These are phyloP conservation scores for Drosophila algonquin DNA, from an alignment of 2,888 invertebrate genomes.

Conservation along the genomic window DNA sequence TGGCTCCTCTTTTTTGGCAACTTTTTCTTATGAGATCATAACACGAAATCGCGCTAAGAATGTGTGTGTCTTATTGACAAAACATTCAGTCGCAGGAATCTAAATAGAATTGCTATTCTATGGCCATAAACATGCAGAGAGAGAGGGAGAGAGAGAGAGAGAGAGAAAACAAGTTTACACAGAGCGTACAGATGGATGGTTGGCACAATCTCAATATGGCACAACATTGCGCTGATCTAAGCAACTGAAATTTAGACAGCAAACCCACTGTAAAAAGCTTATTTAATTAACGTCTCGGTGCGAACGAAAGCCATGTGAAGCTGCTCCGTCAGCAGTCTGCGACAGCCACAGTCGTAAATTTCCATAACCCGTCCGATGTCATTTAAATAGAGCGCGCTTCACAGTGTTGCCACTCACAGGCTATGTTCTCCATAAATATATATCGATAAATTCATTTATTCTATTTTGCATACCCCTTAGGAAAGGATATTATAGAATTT, in stretches of 20 bases:
- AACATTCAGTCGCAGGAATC: conserved; percentile 56
- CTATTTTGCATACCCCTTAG: too few relatives aligned
- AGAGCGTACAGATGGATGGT: conserved; percentile 29
- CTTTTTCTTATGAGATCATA: conserved; percentile 76
- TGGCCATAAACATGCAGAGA: conserved; percentile 46
- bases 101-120: conserved; percentile 17
- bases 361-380: conserved; percentile 9
- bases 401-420: conserved; percentile 2
- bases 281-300: conserved; percentile 67
- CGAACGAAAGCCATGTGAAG: conserved; percentile 48
- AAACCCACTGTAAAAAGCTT: conserved; percentile 53
- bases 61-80: conserved; percentile 67
- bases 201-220: conserved; percentile 2
- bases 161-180: conserved; percentile 62
- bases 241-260: conserved; percentile 41
- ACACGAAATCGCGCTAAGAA: conserved; percentile 47
- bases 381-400: conserved; percentile 1
- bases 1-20: conserved; percentile 46
- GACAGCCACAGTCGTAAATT: conserved; percentile 9
- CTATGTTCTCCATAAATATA: too few relatives aligned
- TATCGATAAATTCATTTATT: too few relatives aligned
- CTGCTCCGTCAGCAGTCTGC: conserved; percentile 29
- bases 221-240: conserved; percentile 63
- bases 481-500: too few relatives aligned
- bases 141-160: neutral